Evolutionary conservation across 2,888 invertebrate species (phyloP), one percentile per base, ranked within the genome.

Genomic region (Zaprionus bogoriensis): DNA sequence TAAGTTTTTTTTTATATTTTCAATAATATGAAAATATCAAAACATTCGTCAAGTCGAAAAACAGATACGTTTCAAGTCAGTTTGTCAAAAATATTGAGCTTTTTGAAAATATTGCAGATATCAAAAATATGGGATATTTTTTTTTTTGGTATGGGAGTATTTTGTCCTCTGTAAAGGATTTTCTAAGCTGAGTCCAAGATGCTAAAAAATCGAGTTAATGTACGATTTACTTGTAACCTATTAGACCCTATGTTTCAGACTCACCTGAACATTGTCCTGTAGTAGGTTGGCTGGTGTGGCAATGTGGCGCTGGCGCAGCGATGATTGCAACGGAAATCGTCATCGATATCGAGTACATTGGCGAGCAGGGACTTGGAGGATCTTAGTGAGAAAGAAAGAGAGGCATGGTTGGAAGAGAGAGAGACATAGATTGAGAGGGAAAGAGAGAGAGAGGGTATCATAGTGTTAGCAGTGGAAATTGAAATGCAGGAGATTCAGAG

Each of bases 291-390:
- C 72, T 92, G 92, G 73, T 92, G 92, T 68, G 92, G 90, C 57
- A 93, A 91, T 46, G 93, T 92, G 77, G 91, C 90, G 72, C 91
- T 91, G 78, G 91, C 88, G 75, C 91, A 91, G 89, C 94, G 93
- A 89, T 95, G 95, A 90, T 94, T 94, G 92, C 95, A 95, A 82
- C 96, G 94, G 92, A 97, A 96, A 92, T 98, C 98, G 92, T 98
- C 98, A 92, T 98, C 98, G 91, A 98, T 96, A 92, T 98, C 98
- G 89, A 98, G 93, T 87, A 98, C 98, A 92, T 98, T 98, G 88
- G 98, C 98, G 89, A 99, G 93, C 88, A 99, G 94, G 90, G 97
- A 97, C 92, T 98, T 97, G 88, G 98, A 97, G 86, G 98, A 98
- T 90, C 94, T 94, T 36, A 10, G 2, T 25, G 36, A 32, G 17